phyloP scores from a whole-genome alignment of 2,797 vertebrate species.

The Babyrousa celebensis region DNA sequence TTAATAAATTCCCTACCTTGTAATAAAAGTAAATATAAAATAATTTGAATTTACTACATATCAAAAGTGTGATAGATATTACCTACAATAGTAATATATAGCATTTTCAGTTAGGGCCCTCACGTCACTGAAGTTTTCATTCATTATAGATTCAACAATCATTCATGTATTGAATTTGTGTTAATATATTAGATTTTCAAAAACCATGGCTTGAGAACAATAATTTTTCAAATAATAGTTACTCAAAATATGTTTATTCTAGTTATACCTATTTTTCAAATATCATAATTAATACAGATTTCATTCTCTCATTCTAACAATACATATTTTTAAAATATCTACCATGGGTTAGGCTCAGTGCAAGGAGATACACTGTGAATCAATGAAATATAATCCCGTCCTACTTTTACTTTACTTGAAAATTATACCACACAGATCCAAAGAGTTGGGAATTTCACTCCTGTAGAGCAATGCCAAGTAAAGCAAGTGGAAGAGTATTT shows the following conservation, averaged over 20 bases:
- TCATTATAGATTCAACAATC: constrained; percentile 56
- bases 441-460: neutral
- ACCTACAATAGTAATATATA: constrained; percentile 8
- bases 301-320: neutral
- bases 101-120: neutral
- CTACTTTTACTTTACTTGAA: constrained; percentile 42
- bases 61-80: neutral
- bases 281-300: neutral
- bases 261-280: neutral
- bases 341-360: neutral
- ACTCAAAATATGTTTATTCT: constrained; percentile 54
- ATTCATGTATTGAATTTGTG: constrained; percentile 57
- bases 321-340: constrained; percentile 43
- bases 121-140: neutral
- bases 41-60: too few relatives aligned
- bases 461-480: neutral
- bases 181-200: constrained; percentile 53
- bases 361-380: neutral
- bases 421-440: constrained; percentile 19
- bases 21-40: too few relatives aligned
- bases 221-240: constrained; percentile 47
- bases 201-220: constrained; percentile 40
- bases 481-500: neutral
- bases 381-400: neutral
- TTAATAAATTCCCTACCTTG: too few relatives aligned